These are phyloP conservation scores for Drosophila tristis DNA, from an alignment of 1,140 invertebrate genomes.

Conservation along the genomic window DNA sequence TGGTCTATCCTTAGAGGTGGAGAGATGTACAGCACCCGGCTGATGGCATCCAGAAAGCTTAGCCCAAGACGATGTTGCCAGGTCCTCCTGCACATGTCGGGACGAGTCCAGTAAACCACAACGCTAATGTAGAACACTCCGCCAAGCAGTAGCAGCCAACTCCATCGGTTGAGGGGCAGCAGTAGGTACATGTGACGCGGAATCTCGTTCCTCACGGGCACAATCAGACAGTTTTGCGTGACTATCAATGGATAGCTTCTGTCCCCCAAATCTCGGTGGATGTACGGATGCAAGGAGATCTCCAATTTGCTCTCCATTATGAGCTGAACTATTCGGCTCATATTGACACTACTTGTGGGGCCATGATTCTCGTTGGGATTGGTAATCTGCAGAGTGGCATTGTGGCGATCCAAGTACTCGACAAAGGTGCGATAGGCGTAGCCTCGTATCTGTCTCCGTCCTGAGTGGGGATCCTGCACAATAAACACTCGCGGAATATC, in stretches of 20 bases:
- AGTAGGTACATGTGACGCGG: conserved; percentile 68
- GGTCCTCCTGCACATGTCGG: not conserved
- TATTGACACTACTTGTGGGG: conserved; percentile 58
- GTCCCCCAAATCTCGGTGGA: conserved; percentile 46
- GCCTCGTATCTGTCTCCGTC: conserved; percentile 42
- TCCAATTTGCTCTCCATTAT: conserved; percentile 51
- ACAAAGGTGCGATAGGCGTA: conserved; percentile 66
- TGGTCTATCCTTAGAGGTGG: conserved; percentile 25
- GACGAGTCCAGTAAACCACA: conserved; percentile 37
- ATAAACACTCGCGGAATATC: conserved; percentile 70
- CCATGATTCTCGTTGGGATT: conserved; percentile 32
- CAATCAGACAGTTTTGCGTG: conserved; percentile 62
- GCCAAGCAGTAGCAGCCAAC: conserved; percentile 45
- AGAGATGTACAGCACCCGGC: conserved; percentile 50
- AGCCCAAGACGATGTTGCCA: conserved; percentile 2
- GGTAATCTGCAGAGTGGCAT: conserved; percentile 55
- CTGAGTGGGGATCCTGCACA: conserved; percentile 31
- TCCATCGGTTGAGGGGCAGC: conserved; percentile 47
- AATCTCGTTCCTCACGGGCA: conserved; percentile 71
- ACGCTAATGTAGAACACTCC: conserved; percentile 50
- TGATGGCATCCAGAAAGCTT: conserved; percentile 49
- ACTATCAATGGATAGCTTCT: conserved; percentile 68
- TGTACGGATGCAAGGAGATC: conserved; percentile 69
- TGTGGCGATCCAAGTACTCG: conserved; percentile 63
- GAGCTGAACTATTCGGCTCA: conserved; percentile 44